Evolutionary conservation across 2,113 vertebrate species (phyloP).

Genomic region (Percina caprodes): DNA sequence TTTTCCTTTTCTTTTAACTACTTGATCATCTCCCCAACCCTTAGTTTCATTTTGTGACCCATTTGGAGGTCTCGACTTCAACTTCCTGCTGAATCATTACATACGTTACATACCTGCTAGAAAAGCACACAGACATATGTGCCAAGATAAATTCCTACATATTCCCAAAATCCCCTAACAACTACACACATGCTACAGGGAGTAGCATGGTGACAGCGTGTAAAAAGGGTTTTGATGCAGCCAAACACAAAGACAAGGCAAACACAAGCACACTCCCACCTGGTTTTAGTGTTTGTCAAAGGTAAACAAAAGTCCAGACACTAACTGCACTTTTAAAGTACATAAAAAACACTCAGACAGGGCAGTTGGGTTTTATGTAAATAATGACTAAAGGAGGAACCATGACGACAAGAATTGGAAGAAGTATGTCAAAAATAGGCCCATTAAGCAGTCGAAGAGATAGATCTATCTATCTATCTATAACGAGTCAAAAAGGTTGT

Average conservation of each 20-base stretch:
- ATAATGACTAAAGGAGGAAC: neutral
- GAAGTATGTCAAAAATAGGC: neutral
- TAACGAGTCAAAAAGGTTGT: neutral
- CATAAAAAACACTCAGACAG: conserved; percentile 38
- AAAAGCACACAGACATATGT: neutral
- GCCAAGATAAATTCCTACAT: neutral
- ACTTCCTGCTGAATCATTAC: neutral
- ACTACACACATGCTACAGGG: neutral
- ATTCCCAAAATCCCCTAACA: neutral
- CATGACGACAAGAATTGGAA: neutral
- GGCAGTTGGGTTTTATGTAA: conserved; percentile 1
- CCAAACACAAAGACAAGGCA: conserved; percentile 46
- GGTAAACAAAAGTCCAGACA: conserved; percentile 56
- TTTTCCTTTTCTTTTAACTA: neutral
- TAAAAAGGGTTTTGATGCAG: conserved; percentile 9
- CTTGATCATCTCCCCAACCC: neutral
- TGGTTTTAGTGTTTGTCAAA: conserved; percentile 60
- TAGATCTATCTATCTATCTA: too few species aligned
- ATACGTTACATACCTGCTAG: neutral
- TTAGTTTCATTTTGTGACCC: neutral
- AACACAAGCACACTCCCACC: conserved; percentile 53
- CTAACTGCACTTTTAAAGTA: conserved; percentile 46
- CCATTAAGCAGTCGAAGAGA: too few species aligned
- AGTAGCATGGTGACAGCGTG: neutral
- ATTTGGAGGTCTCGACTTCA: neutral